Conservation (phyloP, 2,888 invertebrate species). For the Machimus atricapillus region DNA sequence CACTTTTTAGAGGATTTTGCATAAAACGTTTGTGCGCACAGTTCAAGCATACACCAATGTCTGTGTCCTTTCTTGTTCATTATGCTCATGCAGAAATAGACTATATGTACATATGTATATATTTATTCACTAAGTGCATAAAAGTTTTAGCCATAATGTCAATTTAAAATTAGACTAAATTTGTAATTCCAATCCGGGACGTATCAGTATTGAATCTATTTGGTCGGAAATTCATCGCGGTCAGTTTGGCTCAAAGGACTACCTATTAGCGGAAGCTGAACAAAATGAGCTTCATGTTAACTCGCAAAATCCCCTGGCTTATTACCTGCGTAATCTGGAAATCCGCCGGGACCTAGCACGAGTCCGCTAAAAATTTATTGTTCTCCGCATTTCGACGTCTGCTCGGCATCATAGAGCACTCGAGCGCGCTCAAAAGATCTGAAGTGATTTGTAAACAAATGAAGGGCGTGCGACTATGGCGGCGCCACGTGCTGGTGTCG, state of each 20-base stretch:
- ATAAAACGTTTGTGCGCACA: too few relatives aligned
- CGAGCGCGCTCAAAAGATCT: slow-evolving; percentile 58
- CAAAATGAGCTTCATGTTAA: neutral
- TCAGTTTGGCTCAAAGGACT: neutral
- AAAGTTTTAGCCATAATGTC: too few relatives aligned
- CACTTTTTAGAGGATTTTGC: too few relatives aligned
- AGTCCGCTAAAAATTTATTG: neutral
- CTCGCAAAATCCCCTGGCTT: neutral
- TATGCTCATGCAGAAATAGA: too few relatives aligned
- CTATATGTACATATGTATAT: too few relatives aligned
- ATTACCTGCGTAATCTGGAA: neutral
- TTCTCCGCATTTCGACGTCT: slow-evolving; percentile 37
- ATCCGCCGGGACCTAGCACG: neutral
- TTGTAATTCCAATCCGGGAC: neutral
- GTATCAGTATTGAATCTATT: neutral
- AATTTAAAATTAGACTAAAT: too few relatives aligned
- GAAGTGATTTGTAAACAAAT: slow-evolving; percentile 63
- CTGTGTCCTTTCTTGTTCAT: too few relatives aligned
- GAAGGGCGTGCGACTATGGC: slow-evolving; percentile 57
- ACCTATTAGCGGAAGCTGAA: neutral
- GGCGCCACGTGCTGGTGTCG: slow-evolving; percentile 58
- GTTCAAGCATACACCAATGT: too few relatives aligned
- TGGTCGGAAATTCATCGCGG: neutral
- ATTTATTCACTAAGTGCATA: too few relatives aligned
- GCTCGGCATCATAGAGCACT: slow-evolving; percentile 50